Base-by-base conservation (phyloP, 1,140 invertebrate species). In the Leptestheria dahalacensis region DNA sequence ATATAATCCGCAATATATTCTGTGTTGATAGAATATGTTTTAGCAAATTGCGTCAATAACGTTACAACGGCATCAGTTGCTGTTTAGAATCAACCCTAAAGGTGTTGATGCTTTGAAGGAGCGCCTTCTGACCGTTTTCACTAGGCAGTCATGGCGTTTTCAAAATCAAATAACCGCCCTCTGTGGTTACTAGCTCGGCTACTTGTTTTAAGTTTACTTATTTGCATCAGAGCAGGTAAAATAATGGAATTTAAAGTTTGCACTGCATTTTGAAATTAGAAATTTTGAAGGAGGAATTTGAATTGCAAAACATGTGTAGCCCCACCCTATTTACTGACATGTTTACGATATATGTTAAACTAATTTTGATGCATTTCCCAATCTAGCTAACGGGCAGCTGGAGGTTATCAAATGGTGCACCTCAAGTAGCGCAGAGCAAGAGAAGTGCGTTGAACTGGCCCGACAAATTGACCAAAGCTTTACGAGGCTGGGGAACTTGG, bases 391-490 rank as follows among this genome's bases (percentile, higher is more conserved):
- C n/a, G 20, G 28, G 26, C 53, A 60, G n/a, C n/a, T 28, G 20
- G 58, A 60, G 15, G 48, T 57, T 20, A 21, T 66, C 6, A 62
- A 63, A n/a, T 92, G 88, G 87, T 92, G 88, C 69, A 89, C 87
- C 1, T 78, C 85, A 12, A 86, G 79, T 47, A 62, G 70, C 18
- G 71, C 74, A 18, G 88, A 91, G 68, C 81, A 85, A 61, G 74
- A 76, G 49, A 92, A 92, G 74, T 92, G 88, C 68, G 69, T 76
- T 50, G 83, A 82, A 63, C 79, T 90, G 58, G 74, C 82, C 0
- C 74, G 72, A 55, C 81, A 82, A 3, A 73, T 85, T 1, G 73
- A 81, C 57, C 73, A 77, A 59, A 83, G 87, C 67, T 78, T 74
- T 59, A 72, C 73, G 1, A 65, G 76, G 9, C 85, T 88, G 67